Conservation (phyloP, 2,113 vertebrate genomes). For the Gambusia affinis region DNA sequence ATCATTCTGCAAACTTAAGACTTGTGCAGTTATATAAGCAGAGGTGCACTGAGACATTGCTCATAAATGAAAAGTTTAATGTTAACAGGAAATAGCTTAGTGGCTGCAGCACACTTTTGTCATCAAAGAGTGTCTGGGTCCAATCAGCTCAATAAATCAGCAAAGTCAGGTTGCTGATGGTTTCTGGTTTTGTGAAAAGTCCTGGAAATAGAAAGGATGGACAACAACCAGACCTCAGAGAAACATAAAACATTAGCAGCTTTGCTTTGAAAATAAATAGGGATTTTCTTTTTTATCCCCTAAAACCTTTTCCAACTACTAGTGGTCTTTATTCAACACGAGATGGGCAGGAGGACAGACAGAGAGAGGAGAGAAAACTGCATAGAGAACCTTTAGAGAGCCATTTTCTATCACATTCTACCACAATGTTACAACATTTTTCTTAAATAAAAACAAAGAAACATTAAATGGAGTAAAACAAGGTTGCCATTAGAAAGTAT, state of each 20-base stretch:
- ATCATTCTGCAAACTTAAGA: no score
- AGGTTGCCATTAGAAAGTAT: neutral
- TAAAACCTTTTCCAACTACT: no score
- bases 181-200: neutral
- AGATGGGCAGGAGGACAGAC: no score
- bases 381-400: neutral
- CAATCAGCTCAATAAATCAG: slow-evolving; percentile 8
- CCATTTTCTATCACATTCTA: neutral
- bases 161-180: neutral
- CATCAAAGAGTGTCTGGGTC: neutral
- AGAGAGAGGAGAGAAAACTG: no score
- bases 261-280: neutral
- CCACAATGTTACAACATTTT: neutral
- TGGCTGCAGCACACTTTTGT: neutral
- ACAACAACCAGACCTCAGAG: neutral
- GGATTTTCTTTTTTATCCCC: neutral
- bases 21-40: no score
- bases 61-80: neutral
- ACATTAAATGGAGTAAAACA: neutral
- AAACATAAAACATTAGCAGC: neutral
- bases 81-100: slow-evolving; percentile 7
- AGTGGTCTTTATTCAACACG: no score
- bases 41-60: no score
- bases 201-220: no score
- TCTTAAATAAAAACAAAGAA: neutral